Evolutionary conservation across 2,797 vertebrate species (phyloP).

Genomic region (Aythya fuligula): DNA sequence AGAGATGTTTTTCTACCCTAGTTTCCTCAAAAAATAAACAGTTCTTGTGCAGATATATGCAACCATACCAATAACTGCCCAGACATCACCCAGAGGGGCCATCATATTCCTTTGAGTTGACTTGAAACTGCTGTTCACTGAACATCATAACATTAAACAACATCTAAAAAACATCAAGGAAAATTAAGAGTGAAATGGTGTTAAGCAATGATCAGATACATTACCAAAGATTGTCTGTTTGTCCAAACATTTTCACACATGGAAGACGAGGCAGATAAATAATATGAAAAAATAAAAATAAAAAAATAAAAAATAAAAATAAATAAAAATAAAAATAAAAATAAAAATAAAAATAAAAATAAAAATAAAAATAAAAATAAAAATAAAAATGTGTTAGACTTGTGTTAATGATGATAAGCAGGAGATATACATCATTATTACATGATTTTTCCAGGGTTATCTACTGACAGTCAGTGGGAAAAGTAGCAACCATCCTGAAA

Average conservation of each 20-base stretch:
- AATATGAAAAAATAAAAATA: not conserved
- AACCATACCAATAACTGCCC: not conserved
- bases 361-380: not conserved
- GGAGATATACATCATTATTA: not conserved
- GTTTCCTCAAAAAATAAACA: not conserved
- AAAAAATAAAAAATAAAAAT: not conserved
- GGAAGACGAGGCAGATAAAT: not conserved
- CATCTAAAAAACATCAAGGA: not conserved
- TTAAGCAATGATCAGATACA: rapidly evolving
- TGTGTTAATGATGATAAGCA: not conserved
- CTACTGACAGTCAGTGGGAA: not conserved
- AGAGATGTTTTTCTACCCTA: not conserved
- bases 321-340: not conserved
- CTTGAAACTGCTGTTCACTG: not conserved
- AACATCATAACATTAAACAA: not conserved
- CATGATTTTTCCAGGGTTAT: not conserved
- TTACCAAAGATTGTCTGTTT: not conserved
- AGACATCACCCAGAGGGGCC: not conserved
- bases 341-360: not conserved
- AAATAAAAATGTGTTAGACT: not conserved
- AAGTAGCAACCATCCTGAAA: not conserved
- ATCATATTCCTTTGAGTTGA: not conserved
- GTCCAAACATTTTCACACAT: not conserved
- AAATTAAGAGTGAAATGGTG: not conserved
- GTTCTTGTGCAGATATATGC: not conserved